Conservation (phyloP, 2,888 invertebrate genomes). For the Pimpla rufipes region DNA sequence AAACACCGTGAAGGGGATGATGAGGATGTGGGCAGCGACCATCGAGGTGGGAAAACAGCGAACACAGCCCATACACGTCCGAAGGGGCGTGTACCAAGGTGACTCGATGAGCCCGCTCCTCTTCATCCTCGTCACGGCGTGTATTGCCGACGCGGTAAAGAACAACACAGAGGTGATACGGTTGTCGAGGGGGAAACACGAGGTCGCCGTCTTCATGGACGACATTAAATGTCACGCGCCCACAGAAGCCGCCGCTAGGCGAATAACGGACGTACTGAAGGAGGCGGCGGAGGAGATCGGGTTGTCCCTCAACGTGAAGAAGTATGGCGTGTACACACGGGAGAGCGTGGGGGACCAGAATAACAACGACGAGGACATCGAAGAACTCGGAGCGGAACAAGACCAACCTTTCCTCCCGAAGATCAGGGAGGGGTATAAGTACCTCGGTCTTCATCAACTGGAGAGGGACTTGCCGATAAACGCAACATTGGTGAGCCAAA, state of each 20-base stretch:
- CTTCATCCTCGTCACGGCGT: slow-evolving; percentile 39
- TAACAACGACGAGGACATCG: no score
- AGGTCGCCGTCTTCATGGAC: no score
- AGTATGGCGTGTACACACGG: slow-evolving; percentile 19
- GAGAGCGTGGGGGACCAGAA: background rate
- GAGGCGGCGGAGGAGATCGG: slow-evolving; percentile 35
- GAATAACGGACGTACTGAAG: slow-evolving; percentile 7
- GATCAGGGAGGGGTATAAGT: no score
- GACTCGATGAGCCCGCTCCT: no score
- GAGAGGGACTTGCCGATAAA: slow-evolving; percentile 12
- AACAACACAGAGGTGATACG: background rate
- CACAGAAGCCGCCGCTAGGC: background rate
- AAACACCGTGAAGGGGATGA: no score
- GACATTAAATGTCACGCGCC: slow-evolving; percentile 65
- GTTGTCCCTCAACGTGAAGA: slow-evolving; percentile 8
- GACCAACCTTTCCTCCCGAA: background rate
- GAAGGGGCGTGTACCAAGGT: no score
- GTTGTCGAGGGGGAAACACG: slow-evolving; percentile 23
- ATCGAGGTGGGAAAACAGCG: slow-evolving; percentile 23
- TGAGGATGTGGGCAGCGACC: no score
- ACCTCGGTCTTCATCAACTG: background rate
- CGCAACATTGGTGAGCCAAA: background rate
- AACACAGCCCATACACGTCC: slow-evolving; percentile 14
- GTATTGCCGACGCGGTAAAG: no score
- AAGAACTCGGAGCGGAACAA: background rate